These are phyloP conservation scores for Arge pagana DNA, from an alignment of 2,888 invertebrate genomes.

Conservation along the genomic window DNA sequence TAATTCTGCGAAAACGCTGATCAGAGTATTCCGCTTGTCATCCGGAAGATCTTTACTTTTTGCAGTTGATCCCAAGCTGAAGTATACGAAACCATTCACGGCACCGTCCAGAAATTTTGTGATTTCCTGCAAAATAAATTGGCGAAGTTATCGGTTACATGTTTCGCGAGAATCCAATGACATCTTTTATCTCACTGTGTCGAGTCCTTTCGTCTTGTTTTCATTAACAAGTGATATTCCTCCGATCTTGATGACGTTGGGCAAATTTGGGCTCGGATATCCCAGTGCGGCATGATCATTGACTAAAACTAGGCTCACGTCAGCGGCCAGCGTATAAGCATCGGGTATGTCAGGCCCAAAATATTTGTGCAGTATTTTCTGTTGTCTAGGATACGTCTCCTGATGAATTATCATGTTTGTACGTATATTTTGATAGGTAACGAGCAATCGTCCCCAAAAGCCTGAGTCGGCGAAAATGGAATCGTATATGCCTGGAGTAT, in stretches of 20 bases:
- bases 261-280: conserved; percentile 10
- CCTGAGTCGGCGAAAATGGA: background rate
- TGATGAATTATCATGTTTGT: background rate
- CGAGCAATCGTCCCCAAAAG: conserved; percentile 1
- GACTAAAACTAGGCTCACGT: conserved; percentile 4
- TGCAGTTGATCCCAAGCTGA: conserved; percentile 57
- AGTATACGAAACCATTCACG: conserved; percentile 52
- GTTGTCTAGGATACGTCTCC: background rate
- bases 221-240: conserved; percentile 3
- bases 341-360: conserved; percentile 6
- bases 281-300: background rate
- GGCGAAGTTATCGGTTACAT: background rate
- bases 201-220: background rate
- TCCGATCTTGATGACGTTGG: background rate
- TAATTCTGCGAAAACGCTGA: conserved; percentile 49
- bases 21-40: conserved; percentile 44
- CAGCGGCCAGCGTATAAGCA: background rate
- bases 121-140: conserved; percentile 43
- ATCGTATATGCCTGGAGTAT: background rate
- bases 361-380: conserved; percentile 2
- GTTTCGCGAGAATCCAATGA: background rate
- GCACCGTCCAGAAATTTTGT: conserved; percentile 51
- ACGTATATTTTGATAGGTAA: background rate
- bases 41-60: conserved; percentile 51
- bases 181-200: background rate